phyloP scores from a whole-genome alignment of 2,113 vertebrate genomes.

The Psophia crepitans region DNA sequence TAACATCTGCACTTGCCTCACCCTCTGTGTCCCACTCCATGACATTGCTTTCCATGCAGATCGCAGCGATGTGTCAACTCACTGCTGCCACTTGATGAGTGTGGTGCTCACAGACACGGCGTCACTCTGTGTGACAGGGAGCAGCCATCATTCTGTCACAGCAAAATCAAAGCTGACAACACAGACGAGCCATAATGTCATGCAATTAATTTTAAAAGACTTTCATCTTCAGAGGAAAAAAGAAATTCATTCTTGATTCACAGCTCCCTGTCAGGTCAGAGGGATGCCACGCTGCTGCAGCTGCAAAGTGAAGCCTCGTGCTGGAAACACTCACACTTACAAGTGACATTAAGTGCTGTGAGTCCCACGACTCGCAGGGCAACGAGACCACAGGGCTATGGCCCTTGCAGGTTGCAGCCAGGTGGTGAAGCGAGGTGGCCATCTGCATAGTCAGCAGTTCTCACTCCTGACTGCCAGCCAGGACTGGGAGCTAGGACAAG shows the following conservation, averaged over 20 bases:
- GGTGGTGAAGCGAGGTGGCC: not conserved
- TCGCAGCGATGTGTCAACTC: fast-evolving
- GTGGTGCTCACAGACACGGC: fast-evolving
- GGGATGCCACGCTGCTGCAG: not conserved
- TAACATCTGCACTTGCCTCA: not conserved
- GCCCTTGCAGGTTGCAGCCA: not conserved
- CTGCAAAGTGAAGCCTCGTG: not conserved
- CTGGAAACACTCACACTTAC: not conserved
- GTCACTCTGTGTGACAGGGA: not conserved
- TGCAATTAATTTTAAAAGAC: constrained; percentile 17
- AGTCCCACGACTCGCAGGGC: not conserved
- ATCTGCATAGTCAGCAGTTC: not conserved
- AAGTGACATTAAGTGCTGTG: not conserved
- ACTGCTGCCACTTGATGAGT: not conserved
- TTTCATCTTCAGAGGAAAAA: not conserved
- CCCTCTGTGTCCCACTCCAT: fast-evolving
- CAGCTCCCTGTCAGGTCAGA: not conserved
- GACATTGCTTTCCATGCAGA: not conserved
- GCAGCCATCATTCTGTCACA: not conserved
- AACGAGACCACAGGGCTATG: fast-evolving
- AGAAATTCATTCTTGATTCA: not conserved
- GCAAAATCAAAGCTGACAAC: constrained; percentile 45
- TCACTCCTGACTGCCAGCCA: not conserved
- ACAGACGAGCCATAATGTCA: not conserved
- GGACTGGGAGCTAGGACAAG: not conserved